Evolutionary conservation across 2,113 vertebrate genomes (phyloP), one percentile per base, ranked within the genome.

Genomic region (Ptyas mucosa): DNA sequence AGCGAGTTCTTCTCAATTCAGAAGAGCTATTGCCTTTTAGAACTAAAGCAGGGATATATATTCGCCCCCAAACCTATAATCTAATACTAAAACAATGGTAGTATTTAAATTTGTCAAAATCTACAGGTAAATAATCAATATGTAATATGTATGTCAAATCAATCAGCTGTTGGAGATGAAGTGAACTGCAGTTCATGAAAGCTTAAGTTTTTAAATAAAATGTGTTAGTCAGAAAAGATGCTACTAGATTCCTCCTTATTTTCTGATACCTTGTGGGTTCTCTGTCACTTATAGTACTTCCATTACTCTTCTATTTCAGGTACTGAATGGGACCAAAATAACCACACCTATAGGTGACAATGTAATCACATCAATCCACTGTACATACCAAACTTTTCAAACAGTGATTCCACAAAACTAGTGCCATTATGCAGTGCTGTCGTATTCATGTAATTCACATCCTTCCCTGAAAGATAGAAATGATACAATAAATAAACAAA

Each of bases 351-450:
- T 43, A 81, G 34, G 34, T 81, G 15, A 39, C 2, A 81, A 20
- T 81, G 39, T 81, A 39, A 81, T 81, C 34, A 81, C 18, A 81
- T 81, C 69, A 39, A 39, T 81, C 34, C 18, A 43, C 11, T 14
- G 15, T 85, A 94, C 98, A 1, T 97, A 99, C 99, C 99, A 85
- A 99, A 99, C 95, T 98, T 98, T 93, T 99, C 99, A 92, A 99
- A 99, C 90, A 99, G 98, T 23, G 99, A 99, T 96, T 99, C 99
- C 92, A 99, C 99, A 3, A 99, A 99, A 96, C 99, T 99, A 75
- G 99, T 99, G 94, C 99, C 99, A 2, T 99, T 99, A 96, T 98
- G 98, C 92, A 99, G 98, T 86, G 98, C 98, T 0, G 98, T 98
- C 0, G 99, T 99, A 97, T 99, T 99, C 98, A 99, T 98, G 95